Conservation (phyloP, 1,140 invertebrate species). For the Daktulosphaira vitifoliae region DNA sequence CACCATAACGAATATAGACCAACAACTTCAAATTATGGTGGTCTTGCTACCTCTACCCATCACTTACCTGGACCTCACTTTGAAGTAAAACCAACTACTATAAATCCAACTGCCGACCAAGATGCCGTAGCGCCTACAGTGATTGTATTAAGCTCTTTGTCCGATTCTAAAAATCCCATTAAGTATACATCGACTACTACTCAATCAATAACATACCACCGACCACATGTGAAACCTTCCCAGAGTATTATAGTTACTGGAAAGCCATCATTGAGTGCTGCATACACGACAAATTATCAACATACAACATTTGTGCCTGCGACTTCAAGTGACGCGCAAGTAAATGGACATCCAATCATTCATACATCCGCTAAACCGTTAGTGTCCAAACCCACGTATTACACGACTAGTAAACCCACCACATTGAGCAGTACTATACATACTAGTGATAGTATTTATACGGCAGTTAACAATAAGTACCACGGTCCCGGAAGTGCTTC, state of each 20-base stretch:
- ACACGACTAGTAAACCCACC: not conserved
- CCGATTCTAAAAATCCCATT: constrained; percentile 41
- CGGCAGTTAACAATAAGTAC: constrained; percentile 5
- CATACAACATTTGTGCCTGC: constrained; percentile 4
- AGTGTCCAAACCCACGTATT: not conserved
- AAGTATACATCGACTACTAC: constrained; percentile 42
- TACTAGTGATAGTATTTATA: not conserved
- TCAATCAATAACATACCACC: not conserved
- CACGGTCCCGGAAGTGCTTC: not conserved
- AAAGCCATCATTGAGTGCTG: constrained; percentile 29
- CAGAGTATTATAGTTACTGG: constrained; percentile 16
- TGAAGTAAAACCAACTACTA: constrained; percentile 39
- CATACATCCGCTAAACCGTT: not conserved
- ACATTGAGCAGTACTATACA: not conserved
- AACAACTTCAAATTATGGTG: constrained; percentile 34
- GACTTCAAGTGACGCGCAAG: not conserved
- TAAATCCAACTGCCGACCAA: constrained; percentile 34
- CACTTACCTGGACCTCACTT: constrained; percentile 41
- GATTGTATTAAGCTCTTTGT: constrained; percentile 55
- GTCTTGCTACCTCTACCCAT: constrained; percentile 36
- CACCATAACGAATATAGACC: constrained; percentile 34
- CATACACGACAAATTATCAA: constrained; percentile 7
- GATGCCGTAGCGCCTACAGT: constrained; percentile 59
- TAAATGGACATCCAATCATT: not conserved
- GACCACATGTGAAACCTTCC: constrained; percentile 22